phyloP scores from a whole-genome alignment of 2,888 invertebrate genomes.

The Orchesellides sinensis region DNA sequence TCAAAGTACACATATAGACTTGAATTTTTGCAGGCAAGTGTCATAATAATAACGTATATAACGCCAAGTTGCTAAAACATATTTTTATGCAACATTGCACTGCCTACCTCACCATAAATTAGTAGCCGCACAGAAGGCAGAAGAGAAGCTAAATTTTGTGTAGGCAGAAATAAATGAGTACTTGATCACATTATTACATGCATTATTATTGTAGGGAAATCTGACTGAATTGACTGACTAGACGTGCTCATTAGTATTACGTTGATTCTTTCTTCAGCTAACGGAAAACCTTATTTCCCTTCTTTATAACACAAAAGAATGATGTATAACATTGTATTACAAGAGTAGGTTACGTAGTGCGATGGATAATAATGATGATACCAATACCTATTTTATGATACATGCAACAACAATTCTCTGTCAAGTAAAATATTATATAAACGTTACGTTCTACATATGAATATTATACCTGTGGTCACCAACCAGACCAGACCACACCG shows the following conservation, averaged over 20 bases:
- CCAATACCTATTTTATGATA: neutral
- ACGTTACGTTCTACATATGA: neutral
- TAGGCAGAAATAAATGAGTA: neutral
- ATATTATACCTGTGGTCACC: neutral
- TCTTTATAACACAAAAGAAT: neutral
- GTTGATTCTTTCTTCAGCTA: constrained; percentile 7
- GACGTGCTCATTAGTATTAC: neutral
- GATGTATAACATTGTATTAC: neutral
- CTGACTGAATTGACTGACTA: constrained; percentile 9
- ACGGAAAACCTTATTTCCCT: constrained; percentile 42
- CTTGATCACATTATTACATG: neutral
- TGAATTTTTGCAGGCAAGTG: neutral
- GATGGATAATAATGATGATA: neutral
- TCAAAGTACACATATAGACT: no score
- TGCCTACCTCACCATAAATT: neutral
- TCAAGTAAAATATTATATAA: constrained; percentile 9
- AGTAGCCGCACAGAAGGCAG: neutral
- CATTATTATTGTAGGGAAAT: neutral
- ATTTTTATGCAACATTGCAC: neutral
- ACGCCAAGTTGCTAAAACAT: neutral
- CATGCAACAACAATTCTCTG: constrained; percentile 2
- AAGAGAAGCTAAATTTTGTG: neutral
- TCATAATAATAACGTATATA: neutral
- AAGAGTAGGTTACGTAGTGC: constrained; percentile 28
- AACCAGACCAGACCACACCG: neutral